phyloP scores from a whole-genome alignment of 2,113 vertebrate species.

The Vimba vimba region DNA sequence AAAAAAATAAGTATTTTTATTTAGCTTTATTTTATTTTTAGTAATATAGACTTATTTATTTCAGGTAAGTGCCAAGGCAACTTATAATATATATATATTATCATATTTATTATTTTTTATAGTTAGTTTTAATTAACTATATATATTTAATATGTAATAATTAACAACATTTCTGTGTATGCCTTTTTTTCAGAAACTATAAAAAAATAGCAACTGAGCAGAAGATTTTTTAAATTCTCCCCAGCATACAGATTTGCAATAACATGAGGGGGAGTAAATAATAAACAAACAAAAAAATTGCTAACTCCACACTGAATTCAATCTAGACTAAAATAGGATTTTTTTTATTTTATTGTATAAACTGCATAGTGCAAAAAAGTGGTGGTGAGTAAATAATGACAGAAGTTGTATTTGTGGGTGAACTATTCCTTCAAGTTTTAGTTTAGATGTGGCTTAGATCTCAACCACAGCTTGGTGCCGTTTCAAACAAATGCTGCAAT shows the following conservation, averaged over 20 bases:
- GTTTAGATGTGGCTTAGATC: not conserved
- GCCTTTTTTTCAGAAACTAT: not conserved
- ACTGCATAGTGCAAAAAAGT: no score
- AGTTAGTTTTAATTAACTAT: not conserved
- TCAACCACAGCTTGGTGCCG: not conserved
- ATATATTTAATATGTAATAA: not conserved
- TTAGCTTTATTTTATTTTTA: no score
- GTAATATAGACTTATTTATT: not conserved
- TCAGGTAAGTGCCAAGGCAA: not conserved
- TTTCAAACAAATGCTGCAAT: not conserved
- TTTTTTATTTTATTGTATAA: no score
- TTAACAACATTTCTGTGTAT: not conserved
- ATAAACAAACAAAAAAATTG: no score
- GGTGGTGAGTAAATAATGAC: not conserved
- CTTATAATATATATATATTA: not conserved
- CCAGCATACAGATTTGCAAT: not conserved
- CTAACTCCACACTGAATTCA: no score
- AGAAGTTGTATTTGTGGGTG: not conserved
- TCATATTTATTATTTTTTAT: not conserved
- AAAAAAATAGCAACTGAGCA: not conserved
- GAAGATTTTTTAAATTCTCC: no score
- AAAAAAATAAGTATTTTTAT: no score
- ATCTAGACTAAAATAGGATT: no score
- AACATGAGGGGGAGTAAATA: not conserved
- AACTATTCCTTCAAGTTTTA: not conserved